Evolutionary conservation across 2,113 vertebrate genomes (phyloP).

Genomic region (Nannobrachium achirus): DNA sequence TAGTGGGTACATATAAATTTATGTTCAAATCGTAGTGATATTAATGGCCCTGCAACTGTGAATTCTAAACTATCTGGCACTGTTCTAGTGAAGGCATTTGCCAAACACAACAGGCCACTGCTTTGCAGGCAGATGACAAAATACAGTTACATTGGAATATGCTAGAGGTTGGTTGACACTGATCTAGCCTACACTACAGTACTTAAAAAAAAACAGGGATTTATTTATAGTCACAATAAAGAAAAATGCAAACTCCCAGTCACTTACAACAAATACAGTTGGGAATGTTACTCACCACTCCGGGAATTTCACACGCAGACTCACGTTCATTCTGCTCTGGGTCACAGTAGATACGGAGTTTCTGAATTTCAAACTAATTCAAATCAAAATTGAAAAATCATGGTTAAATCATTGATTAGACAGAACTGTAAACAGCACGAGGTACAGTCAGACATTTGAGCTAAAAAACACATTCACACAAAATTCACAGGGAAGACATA

Average conservation of each 20-base stretch:
- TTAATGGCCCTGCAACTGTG: slow-evolving; percentile 5
- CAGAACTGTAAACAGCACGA: too few relatives aligned
- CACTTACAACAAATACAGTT: too few relatives aligned
- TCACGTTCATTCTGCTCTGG: slow-evolving; percentile 94
- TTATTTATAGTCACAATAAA: too few relatives aligned
- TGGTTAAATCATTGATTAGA: too few relatives aligned
- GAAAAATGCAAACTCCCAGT: too few relatives aligned
- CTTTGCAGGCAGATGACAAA: slow-evolving; percentile 41
- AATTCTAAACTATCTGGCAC: slow-evolving; percentile 52
- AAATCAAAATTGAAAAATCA: neutral
- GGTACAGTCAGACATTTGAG: too few relatives aligned
- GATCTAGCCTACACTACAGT: slow-evolving; percentile 26
- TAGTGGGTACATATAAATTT: too few relatives aligned
- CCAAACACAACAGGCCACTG: slow-evolving; percentile 41
- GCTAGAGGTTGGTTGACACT: slow-evolving; percentile 43
- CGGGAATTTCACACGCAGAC: slow-evolving; percentile 94
- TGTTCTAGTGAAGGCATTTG: slow-evolving; percentile 37
- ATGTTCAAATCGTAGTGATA: too few relatives aligned
- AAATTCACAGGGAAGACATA: too few relatives aligned
- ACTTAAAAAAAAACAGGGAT: slow-evolving; percentile 42
- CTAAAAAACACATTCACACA: too few relatives aligned
- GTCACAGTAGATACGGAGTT: slow-evolving; percentile 96
- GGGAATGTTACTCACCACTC: slow-evolving; percentile 87
- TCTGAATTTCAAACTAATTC: slow-evolving; percentile 94
- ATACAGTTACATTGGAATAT: slow-evolving; percentile 34